Percentiles rank a stretch among this genome's conserved stretches.
phyloP scores from a whole-genome alignment of 2,113 vertebrate genomes.

The Morone chrysops region DNA sequence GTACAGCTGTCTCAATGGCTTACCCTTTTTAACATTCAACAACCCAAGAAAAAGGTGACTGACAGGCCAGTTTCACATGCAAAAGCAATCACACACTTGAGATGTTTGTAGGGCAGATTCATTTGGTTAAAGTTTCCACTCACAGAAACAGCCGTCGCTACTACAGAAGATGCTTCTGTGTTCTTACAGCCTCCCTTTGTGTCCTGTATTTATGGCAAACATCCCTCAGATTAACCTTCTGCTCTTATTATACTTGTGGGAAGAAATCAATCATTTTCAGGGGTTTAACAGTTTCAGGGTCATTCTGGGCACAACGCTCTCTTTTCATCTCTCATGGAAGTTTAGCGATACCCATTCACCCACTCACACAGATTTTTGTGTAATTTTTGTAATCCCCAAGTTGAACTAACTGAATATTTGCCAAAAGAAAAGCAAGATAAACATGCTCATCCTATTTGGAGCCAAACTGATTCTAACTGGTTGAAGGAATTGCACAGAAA shows the following conservation, averaged over 20 bases:
- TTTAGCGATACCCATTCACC: background rate
- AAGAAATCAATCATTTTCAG: constrained; percentile 3
- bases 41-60: constrained; percentile 38
- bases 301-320: background rate
- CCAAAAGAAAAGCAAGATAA: constrained; percentile 1
- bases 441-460: background rate
- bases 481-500: background rate
- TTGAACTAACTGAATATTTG: background rate
- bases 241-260: background rate
- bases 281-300: constrained; percentile 12
- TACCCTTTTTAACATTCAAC: constrained; percentile 55
- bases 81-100: constrained; percentile 14
- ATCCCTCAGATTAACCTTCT: constrained; percentile 5
- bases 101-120: background rate
- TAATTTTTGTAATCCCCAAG: background rate
- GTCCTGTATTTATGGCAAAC: background rate
- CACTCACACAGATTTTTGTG: background rate
- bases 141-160: constrained; percentile 1
- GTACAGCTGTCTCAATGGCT: background rate
- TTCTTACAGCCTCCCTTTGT: background rate
- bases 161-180: background rate
- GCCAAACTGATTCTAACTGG: background rate
- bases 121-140: constrained; percentile 22
- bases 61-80: constrained; percentile 55
- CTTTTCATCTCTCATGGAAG: background rate